These are phyloP conservation scores for Rhinatrema bivittatum DNA, from an alignment of 2,797 vertebrate genomes.

Conservation along the genomic window DNA sequence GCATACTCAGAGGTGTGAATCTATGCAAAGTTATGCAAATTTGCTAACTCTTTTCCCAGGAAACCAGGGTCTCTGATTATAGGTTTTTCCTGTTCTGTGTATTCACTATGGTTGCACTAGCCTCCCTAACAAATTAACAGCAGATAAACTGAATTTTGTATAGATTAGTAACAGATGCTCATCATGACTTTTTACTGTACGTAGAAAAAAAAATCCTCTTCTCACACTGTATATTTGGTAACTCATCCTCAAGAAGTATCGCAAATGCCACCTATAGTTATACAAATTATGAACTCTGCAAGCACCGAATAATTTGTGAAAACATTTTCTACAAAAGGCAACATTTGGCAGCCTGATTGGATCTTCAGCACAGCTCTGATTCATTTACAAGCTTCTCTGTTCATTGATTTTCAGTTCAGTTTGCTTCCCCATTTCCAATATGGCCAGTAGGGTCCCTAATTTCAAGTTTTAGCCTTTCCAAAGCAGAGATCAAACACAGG, in stretches of 20 bases:
- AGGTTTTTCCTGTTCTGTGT: too few species aligned
- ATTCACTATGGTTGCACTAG: too few species aligned
- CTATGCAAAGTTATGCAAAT: too few species aligned
- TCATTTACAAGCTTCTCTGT: not conserved
- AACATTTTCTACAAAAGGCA: not conserved
- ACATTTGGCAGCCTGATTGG: constrained; percentile 2
- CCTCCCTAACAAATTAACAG: too few species aligned
- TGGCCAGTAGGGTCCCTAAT: not conserved
- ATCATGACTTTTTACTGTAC: too few species aligned
- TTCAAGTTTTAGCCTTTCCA: not conserved
- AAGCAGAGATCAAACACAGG: too few species aligned
- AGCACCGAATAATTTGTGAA: not conserved
- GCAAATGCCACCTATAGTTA: not conserved
- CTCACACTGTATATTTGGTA: constrained; percentile 9
- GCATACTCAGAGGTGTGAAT: too few species aligned
- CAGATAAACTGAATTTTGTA: too few species aligned
- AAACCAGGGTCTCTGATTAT: too few species aligned
- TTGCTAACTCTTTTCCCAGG: too few species aligned
- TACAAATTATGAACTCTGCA: not conserved
- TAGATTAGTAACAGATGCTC: too few species aligned
- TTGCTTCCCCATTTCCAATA: not conserved
- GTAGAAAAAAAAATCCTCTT: too few species aligned
- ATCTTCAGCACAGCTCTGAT: not conserved
- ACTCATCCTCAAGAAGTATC: constrained; percentile 1
- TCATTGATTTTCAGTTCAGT: not conserved